A percentile compares a stretch with the other conserved stretches of the same genome.
Conservation (phyloP, 2,797 vertebrate genomes). For the Gallinago stenura region DNA sequence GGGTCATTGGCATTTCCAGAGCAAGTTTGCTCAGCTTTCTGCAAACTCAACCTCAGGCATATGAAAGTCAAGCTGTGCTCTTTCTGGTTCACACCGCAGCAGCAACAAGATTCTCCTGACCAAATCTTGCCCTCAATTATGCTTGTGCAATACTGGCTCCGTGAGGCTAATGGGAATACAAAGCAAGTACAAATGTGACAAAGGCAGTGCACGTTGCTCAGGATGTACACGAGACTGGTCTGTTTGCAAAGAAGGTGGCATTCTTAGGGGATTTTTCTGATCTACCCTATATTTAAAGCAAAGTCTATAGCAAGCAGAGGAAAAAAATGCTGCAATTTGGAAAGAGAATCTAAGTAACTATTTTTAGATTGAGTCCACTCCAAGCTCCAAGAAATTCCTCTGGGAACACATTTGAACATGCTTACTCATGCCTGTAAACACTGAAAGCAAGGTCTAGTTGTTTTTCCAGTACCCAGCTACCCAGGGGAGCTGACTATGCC, state of each 20-base stretch:
- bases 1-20: constrained; percentile 11
- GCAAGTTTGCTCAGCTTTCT: constrained; percentile 28
- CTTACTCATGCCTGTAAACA: not conserved
- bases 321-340: not conserved
- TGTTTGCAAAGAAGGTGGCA: not conserved
- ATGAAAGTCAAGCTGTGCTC: not conserved
- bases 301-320: not conserved
- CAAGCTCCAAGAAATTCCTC: not conserved
- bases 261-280: not conserved
- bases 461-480: not conserved
- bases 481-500: not conserved
- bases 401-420: not conserved
- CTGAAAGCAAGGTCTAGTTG: not conserved
- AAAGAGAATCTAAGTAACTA: not conserved
- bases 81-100: not conserved
- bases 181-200: not conserved
- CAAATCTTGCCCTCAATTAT: not conserved
- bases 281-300: not conserved
- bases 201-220: not conserved
- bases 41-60: not conserved
- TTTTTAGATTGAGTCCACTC: not conserved
- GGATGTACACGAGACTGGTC: not conserved
- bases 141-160: not conserved
- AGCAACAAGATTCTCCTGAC: not conserved
- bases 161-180: not conserved